phyloP scores from a whole-genome alignment of 2,113 vertebrate species.

The Ptilonorhynchus violaceus region DNA sequence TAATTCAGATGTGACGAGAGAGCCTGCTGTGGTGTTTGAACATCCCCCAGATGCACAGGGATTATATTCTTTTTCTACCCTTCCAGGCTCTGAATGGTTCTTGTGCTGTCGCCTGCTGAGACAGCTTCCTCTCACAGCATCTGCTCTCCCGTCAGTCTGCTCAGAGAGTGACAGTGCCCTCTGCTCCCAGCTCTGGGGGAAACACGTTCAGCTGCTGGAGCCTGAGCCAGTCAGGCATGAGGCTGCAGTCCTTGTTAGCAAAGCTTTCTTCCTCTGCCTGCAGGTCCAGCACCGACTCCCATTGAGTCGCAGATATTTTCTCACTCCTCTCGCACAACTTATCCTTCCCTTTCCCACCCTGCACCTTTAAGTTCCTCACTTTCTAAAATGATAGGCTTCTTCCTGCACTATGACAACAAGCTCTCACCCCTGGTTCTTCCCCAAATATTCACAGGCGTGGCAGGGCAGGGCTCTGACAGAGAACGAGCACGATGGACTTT shows the following conservation, averaged over 20 bases:
- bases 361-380: not conserved
- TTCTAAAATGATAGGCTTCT: not conserved
- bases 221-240: not conserved
- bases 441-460: not conserved
- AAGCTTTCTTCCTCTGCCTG: not conserved
- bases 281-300: not conserved
- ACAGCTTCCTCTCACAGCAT: not conserved
- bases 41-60: fast-evolving
- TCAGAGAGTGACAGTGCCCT: slow-evolving; percentile 1
- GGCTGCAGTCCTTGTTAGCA: not conserved
- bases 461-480: not conserved
- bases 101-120: not conserved
- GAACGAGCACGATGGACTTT: not conserved
- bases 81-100: not conserved
- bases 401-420: not conserved
- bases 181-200: not conserved
- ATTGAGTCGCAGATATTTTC: not conserved
- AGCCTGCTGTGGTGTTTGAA: not conserved
- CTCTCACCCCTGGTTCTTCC: not conserved
- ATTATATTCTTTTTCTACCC: not conserved
- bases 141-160: not conserved
- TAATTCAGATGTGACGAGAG: not conserved
- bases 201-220: not conserved
- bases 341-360: not conserved
- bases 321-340: not conserved